Percentiles rank a stretch among this genome's conserved stretches.
Conservation (phyloP, 2,797 vertebrate species). For the Falco concolor region DNA sequence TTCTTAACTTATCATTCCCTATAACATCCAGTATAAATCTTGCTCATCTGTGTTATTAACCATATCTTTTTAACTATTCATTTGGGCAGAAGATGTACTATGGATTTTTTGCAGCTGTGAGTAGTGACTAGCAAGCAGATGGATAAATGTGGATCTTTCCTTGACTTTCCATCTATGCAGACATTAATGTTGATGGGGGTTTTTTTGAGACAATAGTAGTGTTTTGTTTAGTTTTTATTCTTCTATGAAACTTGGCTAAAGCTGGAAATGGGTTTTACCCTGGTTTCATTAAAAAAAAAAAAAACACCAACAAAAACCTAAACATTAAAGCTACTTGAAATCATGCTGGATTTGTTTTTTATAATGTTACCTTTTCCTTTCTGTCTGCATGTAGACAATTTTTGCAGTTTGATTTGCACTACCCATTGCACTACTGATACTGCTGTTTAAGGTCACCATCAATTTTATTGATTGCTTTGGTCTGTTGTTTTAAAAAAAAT, state of each 20-base stretch:
- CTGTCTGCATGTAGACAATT: not conserved
- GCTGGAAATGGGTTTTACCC: not conserved
- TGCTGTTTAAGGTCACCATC: not conserved
- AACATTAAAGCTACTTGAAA: not conserved
- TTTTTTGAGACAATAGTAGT: not conserved
- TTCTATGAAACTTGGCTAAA: not conserved
- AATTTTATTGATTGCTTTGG: not conserved
- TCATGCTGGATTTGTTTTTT: not conserved
- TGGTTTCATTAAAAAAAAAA: not conserved
- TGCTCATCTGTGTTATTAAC: not conserved
- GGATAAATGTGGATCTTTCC: not conserved
- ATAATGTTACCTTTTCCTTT: not conserved
- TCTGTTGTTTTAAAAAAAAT: not conserved
- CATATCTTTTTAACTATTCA: not conserved
- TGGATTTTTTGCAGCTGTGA: not conserved
- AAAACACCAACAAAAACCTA: too few species aligned
- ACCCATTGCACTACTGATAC: not conserved
- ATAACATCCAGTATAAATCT: not conserved
- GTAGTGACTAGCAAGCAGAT: not conserved
- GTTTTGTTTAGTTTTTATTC: not conserved
- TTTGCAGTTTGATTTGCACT: not conserved
- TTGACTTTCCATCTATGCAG: not conserved
- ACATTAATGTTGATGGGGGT: not conserved
- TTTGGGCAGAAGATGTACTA: not conserved
- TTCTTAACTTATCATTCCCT: not conserved